These are phyloP conservation scores for Papilio xuthus DNA, from an alignment of 1,140 invertebrate genomes.

Conservation along the genomic window DNA sequence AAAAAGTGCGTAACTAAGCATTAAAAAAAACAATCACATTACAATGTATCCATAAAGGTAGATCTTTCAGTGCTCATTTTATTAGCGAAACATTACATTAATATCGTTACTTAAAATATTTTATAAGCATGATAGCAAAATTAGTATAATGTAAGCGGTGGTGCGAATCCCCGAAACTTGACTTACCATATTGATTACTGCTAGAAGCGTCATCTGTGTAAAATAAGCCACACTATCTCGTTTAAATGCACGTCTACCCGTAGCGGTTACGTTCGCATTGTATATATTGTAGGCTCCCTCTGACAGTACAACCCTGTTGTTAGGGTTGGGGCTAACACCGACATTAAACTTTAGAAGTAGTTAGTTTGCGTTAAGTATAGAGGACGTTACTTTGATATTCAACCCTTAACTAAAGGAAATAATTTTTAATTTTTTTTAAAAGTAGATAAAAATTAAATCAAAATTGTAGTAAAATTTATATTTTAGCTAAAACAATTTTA, in stretches of 20 bases:
- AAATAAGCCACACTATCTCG: neutral
- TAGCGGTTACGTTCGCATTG: neutral
- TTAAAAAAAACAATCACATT: too few relatives aligned
- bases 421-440: neutral
- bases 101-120: too few relatives aligned
- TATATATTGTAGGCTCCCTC: neutral
- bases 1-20: too few relatives aligned
- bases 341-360: neutral
- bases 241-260: neutral
- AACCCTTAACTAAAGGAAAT: neutral
- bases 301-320: neutral
- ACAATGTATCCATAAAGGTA: too few relatives aligned
- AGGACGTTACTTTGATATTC: neutral
- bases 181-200: neutral
- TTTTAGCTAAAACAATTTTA: neutral
- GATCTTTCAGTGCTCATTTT: too few relatives aligned
- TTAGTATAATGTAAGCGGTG: neutral
- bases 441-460: neutral
- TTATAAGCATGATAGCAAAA: neutral
- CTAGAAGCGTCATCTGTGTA: neutral
- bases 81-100: too few relatives aligned
- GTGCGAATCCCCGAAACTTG: neutral
- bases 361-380: neutral
- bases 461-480: neutral
- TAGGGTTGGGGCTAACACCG: constrained; percentile 11